Conservation (phyloP, 2,113 vertebrate species). For the Empidonax alnorum region DNA sequence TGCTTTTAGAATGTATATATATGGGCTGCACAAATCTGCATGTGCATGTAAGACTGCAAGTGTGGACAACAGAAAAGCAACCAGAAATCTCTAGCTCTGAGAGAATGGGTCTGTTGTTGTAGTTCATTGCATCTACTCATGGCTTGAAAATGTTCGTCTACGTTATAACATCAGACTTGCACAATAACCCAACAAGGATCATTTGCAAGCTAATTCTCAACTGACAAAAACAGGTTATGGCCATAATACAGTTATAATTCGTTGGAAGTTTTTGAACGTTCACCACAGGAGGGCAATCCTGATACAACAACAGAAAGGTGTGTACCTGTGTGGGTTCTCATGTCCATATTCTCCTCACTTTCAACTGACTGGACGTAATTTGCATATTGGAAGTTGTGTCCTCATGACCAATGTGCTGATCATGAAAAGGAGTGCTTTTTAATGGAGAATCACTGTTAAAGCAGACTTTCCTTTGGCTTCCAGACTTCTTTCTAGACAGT, state of each 20-base stretch:
- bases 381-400: not conserved
- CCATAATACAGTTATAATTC: not conserved
- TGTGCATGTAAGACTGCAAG: fast-evolving
- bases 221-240: not conserved
- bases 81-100: not conserved
- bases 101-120: fast-evolving
- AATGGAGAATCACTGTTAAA: not conserved
- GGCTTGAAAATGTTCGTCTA: not conserved
- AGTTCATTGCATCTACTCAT: not conserved
- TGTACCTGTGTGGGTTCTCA: not conserved
- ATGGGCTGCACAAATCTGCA: not conserved
- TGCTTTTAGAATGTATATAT: not conserved
- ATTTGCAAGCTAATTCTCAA: not conserved
- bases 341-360: not conserved
- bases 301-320: not conserved
- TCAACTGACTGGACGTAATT: not conserved
- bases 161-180: not conserved
- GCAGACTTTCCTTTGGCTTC: not conserved
- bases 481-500: not conserved
- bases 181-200: not conserved
- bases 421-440: not conserved
- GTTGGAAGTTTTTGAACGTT: not conserved
- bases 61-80: not conserved
- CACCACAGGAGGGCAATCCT: not conserved
- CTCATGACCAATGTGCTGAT: not conserved